Evolutionary conservation across 2,797 vertebrate species (phyloP), one percentile per base, ranked within the genome.

Genomic region (Hippopotamyrus pictus): DNA sequence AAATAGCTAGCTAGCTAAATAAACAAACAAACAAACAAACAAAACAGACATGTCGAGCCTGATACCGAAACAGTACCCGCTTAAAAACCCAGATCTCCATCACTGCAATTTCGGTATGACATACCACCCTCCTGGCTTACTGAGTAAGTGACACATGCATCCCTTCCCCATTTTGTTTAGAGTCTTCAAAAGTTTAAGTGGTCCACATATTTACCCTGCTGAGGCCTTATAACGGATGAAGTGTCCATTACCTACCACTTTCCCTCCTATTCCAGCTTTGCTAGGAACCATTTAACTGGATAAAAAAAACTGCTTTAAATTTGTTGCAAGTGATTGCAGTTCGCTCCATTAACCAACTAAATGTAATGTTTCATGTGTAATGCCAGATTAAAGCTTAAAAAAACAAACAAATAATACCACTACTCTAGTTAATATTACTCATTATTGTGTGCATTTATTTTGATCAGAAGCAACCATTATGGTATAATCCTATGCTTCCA

Each of bases 391-490:
- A 84, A 89, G 33, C 22, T 33, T 14, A n/a, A 62, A 57, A 44
- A 44, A 84, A 48, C 12, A 76, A 88, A 79, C 73, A 82, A 53
- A 79, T 44, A 82, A 83, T 79, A 79, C 41, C 19, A 79, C 41
- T n/a, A 46, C 17, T 46, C 6, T 22, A 33, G 50, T 41, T 86
- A 86, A 50, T 69, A 87, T 87, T 25, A 48, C 22, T 87, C 41
- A 89, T 76, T 87, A 89, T 12, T 37, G 57, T 25, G 17, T 79
- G 79, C 79, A 51, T 59, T 89, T 51, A 46, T 53, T 54, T 79
- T 79, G 22, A 53, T 87, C 85, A 22, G 65, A 76, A 79, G 46
- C 33, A 57, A n/a, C 17, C 57, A 51, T 50, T 29, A 48, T 19
- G 65, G 19, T 46, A 41, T 46, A 57, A 57, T 86, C 79, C 19